phyloP scores from a whole-genome alignment of 1,140 invertebrate species.

The Caenorhabditis tropicalis region DNA sequence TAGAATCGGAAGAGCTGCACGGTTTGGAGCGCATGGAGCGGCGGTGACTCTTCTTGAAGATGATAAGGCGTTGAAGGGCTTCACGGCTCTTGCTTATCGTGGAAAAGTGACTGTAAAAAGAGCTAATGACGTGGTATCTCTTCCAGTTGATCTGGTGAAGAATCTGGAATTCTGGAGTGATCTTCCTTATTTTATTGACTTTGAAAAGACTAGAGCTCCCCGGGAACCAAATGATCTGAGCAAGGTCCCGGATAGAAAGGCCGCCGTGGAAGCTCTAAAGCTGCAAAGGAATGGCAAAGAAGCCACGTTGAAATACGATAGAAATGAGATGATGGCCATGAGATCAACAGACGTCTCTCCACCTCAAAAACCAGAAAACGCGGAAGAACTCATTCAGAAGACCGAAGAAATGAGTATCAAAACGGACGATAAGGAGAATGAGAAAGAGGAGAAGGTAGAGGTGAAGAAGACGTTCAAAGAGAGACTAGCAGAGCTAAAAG shows the following conservation, averaged over 20 bases:
- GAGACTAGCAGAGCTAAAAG: conserved; percentile 4
- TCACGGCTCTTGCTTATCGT: conserved; percentile 41
- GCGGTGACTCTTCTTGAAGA: conserved; percentile 58
- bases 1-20: conserved; percentile 89
- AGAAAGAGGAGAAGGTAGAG: too few relatives aligned
- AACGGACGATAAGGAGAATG: background rate
- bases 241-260: background rate
- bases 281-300: background rate
- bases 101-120: conserved; percentile 24
- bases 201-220: background rate
- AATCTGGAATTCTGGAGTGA: background rate
- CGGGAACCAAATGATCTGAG: background rate
- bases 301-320: background rate
- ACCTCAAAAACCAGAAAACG: background rate
- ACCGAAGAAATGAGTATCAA: background rate
- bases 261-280: background rate
- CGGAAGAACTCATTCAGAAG: too few relatives aligned
- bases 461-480: conserved; percentile 11
- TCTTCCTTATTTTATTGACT: background rate
- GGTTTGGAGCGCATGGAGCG: conserved; percentile 76
- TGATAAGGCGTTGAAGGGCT: conserved; percentile 26
- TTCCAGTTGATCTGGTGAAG: background rate
- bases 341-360: background rate
- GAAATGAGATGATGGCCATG: conserved; percentile 6
- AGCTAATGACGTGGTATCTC: background rate